Evolutionary conservation across 2,797 vertebrate genomes (phyloP), one percentile per base, ranked within the genome.

Genomic region (Enteromius treurensis): DNA sequence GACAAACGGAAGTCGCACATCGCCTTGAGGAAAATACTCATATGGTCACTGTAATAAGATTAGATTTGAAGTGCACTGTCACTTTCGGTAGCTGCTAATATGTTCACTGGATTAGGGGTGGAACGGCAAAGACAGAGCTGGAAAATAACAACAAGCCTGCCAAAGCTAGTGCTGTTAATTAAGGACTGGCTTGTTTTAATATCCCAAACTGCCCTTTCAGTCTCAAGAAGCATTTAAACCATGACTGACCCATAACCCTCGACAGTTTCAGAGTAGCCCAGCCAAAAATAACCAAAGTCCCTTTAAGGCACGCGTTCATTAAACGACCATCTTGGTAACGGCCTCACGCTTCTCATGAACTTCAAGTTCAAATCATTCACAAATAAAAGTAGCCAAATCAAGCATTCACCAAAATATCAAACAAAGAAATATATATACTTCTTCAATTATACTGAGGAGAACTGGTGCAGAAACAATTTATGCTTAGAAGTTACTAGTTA

Each of bases 41-140:
- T 92, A 90, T 91, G 91, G 90, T 90, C 92, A 90, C 77, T 88
- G 89, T 89, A 94, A 92, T 89, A 79, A 88, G 87, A 94, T 93
- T 89, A 89, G 85, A 92, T 86, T 45, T 92, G 89, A 93, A 92
- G 91, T 91, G 89, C 78, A 89, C 91, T 91, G 92, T 94, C 93
- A 89, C 89, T 91, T 92, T 88, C 86, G 88, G 86, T 91, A 87
- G 89, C 82, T 68, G 55, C 87, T 88, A 89, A 91, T 89, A 86
- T 80, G 86, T 85, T 89, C 81, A 85, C 78, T 81, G 88, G 84
- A 85, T 90, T 55, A 80, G 81, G 81, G 84, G 32, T 74, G 47
- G 70, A 78, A 84, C 53, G 83, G 85, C 51, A 80, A 42, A 84
- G 82, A 21, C 78, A 49, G 76, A 86, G 85, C 78, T 85, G 85